phyloP scores from a whole-genome alignment of 2,888 invertebrate genomes.

The Clistopyga incitator region DNA sequence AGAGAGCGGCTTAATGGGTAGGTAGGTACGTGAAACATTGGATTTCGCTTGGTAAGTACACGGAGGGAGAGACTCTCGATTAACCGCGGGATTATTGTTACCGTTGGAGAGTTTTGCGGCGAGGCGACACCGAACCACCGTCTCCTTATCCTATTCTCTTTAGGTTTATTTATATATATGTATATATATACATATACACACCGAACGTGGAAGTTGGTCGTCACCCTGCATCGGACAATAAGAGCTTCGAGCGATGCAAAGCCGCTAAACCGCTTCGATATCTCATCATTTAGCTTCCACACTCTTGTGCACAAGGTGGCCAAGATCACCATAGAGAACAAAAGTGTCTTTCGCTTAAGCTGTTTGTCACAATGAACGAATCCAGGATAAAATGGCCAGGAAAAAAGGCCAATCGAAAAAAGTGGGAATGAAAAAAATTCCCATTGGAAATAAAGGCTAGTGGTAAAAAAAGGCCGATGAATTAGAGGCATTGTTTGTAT shows the following conservation, averaged over 20 bases:
- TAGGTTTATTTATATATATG: background rate
- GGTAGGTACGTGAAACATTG: slow-evolving; percentile 19
- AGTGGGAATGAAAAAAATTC: too few relatives aligned
- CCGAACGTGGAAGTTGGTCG: too few relatives aligned
- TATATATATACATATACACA: too few relatives aligned
- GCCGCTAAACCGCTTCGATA: slow-evolving; percentile 25
- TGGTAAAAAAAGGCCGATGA: too few relatives aligned
- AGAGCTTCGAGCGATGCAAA: slow-evolving; percentile 19
- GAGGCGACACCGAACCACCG: background rate
- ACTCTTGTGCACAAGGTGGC: slow-evolving; percentile 44
- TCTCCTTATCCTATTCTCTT: background rate
- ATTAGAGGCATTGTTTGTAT: too few relatives aligned
- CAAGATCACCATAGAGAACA: slow-evolving; percentile 39
- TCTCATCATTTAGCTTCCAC: background rate
- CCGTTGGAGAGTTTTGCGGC: background rate
- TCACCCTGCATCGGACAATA: background rate
- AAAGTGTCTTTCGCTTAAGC: slow-evolving; percentile 18
- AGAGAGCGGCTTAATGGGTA: background rate
- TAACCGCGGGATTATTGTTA: slow-evolving; percentile 33
- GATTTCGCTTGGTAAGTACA: slow-evolving; percentile 7
- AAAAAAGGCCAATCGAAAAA: too few relatives aligned
- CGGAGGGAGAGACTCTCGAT: slow-evolving; percentile 5
- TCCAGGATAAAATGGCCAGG: too few relatives aligned
- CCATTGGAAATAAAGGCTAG: too few relatives aligned
- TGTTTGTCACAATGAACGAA: background rate